These are phyloP conservation scores for Toxostoma redivivum DNA, from an alignment of 2,113 vertebrate genomes.

Conservation along the genomic window DNA sequence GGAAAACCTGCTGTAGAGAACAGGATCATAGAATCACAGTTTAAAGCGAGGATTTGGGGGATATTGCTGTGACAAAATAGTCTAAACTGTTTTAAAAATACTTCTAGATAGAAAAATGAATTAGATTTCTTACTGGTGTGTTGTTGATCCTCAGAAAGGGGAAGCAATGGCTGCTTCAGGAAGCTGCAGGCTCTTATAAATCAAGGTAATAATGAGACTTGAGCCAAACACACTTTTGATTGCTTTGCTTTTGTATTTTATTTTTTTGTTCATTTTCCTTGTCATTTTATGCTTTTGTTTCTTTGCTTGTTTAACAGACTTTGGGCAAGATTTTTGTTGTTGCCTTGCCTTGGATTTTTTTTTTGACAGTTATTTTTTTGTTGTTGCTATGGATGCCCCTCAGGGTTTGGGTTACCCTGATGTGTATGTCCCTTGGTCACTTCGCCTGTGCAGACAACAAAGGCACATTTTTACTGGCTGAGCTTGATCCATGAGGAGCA, in stretches of 20 bases:
- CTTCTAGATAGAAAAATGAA: neutral
- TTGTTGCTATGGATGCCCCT: neutral
- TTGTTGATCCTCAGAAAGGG: neutral
- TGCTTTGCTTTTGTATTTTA: neutral
- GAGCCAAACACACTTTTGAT: neutral
- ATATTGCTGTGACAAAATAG: neutral
- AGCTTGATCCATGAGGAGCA: neutral
- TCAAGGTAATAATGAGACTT: neutral
- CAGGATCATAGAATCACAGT: neutral
- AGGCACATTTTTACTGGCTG: neutral
- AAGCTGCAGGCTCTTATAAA: neutral
- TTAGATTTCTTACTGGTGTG: neutral
- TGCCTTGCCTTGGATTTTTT: neutral
- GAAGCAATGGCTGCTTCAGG: neutral
- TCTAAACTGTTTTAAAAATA: neutral
- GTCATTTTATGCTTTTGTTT: neutral
- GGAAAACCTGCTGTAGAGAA: neutral
- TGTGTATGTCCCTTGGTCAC: fast-evolving
- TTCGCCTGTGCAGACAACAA: neutral
- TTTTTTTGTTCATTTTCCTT: neutral
- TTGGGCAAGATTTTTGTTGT: neutral
- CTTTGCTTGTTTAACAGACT: neutral
- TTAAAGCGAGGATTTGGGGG: neutral
- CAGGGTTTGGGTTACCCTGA: neutral
- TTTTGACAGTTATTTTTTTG: neutral